Conservation (phyloP, 2,888 invertebrate species). For the Parnassius apollo region DNA sequence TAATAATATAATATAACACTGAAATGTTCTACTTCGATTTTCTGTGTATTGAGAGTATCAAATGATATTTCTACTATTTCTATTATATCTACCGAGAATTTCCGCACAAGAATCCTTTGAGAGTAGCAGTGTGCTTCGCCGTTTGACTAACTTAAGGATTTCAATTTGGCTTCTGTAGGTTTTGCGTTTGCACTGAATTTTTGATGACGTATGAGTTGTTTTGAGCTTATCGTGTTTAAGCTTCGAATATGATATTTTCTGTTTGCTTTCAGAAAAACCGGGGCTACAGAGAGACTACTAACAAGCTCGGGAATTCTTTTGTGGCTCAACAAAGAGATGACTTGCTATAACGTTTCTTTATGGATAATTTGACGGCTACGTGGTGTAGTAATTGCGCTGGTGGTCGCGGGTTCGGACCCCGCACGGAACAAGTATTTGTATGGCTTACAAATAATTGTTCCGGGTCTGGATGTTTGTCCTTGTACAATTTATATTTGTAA, state of each 20-base stretch:
- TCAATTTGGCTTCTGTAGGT: slow-evolving; percentile 20
- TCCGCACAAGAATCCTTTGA: slow-evolving; percentile 19
- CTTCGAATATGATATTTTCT: slow-evolving; percentile 1
- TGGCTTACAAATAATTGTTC: too few relatives aligned
- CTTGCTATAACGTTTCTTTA: too few relatives aligned
- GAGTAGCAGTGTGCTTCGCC: slow-evolving; percentile 11
- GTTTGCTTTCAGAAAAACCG: neutral
- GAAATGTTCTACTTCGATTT: neutral
- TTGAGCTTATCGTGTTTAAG: neutral
- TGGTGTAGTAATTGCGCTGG: too few relatives aligned
- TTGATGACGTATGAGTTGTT: neutral
- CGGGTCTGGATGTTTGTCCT: too few relatives aligned
- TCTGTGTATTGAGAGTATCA: slow-evolving; percentile 1
- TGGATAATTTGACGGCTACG: too few relatives aligned
- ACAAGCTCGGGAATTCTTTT: too few relatives aligned
- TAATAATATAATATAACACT: too few relatives aligned
- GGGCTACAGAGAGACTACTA: too few relatives aligned
- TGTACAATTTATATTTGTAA: too few relatives aligned
- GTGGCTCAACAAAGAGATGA: too few relatives aligned
- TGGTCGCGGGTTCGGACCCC: too few relatives aligned
- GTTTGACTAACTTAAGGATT: slow-evolving; percentile 18
- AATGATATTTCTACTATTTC: slow-evolving; percentile 23
- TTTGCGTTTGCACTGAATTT: slow-evolving; percentile 13
- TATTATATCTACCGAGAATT: slow-evolving; percentile 10
- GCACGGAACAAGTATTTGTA: too few relatives aligned